These are phyloP conservation scores for Melanotaenia boesemani DNA, from an alignment of 2,797 vertebrate genomes.

Conservation along the genomic window DNA sequence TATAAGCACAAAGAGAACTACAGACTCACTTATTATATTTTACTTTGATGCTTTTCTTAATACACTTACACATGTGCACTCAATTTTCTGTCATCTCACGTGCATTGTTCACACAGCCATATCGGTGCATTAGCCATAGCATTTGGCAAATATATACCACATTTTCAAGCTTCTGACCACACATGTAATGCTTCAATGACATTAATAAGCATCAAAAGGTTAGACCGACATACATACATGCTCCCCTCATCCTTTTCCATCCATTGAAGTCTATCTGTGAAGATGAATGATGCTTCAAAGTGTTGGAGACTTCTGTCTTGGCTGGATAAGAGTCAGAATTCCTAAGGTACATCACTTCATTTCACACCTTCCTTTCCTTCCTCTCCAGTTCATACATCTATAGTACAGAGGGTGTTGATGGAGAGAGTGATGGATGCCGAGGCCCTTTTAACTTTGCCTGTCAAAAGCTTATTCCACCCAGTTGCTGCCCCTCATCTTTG, in stretches of 20 bases:
- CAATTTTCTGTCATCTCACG: neutral
- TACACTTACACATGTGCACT: neutral
- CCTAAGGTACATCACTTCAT: constrained; percentile 30
- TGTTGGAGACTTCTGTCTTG: constrained; percentile 19
- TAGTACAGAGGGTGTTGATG: constrained; percentile 49
- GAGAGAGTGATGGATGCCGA: constrained; percentile 45
- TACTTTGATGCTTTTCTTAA: neutral
- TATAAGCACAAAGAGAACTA: neutral
- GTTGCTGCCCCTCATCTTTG: constrained; percentile 56
- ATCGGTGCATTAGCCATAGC: neutral
- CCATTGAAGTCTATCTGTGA: constrained; percentile 20
- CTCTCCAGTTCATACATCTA: constrained; percentile 26
- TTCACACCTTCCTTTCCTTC: constrained; percentile 38
- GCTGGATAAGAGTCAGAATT: constrained; percentile 36
- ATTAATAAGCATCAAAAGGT: neutral
- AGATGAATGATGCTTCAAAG: constrained; percentile 57
- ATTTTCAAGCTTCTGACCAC: too few species aligned
- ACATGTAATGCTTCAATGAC: neutral
- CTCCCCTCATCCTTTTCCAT: neutral
- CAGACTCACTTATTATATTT: neutral
- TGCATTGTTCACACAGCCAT: neutral
- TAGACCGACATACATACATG: constrained; percentile 9
- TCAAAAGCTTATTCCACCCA: constrained; percentile 61
- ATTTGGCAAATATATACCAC: neutral
- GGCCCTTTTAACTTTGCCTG: constrained; percentile 56